Conservation (phyloP, 2,113 vertebrate genomes). For the Ifrita kowaldi region DNA sequence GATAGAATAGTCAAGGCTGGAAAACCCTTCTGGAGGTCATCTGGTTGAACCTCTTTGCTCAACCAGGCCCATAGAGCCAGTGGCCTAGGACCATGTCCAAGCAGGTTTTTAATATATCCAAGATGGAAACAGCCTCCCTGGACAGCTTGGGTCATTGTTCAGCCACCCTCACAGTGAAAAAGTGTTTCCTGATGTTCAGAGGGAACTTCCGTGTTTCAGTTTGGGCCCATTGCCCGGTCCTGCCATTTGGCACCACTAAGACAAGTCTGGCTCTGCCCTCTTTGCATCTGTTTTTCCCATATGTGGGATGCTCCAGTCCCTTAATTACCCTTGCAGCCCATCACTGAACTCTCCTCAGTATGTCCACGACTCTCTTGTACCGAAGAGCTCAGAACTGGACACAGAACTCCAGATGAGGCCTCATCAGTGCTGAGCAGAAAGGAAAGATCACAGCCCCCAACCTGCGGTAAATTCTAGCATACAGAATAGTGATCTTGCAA, state of each 20-base stretch:
- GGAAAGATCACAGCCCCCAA: not conserved
- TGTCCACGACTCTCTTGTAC: too few relatives aligned
- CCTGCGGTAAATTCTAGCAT: not conserved
- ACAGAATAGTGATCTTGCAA: not conserved
- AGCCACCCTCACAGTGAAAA: not conserved
- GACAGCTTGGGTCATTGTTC: not conserved
- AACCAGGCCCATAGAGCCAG: not conserved
- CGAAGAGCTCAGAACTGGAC: not conserved
- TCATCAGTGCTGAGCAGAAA: not conserved
- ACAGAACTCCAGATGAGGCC: fast-evolving
- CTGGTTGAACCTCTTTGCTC: not conserved
- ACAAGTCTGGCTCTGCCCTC: not conserved
- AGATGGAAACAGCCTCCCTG: not conserved
- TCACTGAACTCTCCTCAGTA: not conserved
- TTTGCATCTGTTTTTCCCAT: not conserved
- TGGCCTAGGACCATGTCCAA: not conserved
- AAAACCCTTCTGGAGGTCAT: not conserved
- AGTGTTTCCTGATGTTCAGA: not conserved
- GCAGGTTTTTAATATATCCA: not conserved
- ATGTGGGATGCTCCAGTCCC: not conserved
- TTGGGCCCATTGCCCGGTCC: not conserved
- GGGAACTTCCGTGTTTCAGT: not conserved
- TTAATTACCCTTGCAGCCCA: not conserved
- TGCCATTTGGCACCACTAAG: not conserved
- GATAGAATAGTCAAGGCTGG: not conserved